Evolutionary conservation across 2,113 vertebrate species (phyloP), one percentile per base, ranked within the genome.

Genomic region (Poeciliopsis occidentalis): DNA sequence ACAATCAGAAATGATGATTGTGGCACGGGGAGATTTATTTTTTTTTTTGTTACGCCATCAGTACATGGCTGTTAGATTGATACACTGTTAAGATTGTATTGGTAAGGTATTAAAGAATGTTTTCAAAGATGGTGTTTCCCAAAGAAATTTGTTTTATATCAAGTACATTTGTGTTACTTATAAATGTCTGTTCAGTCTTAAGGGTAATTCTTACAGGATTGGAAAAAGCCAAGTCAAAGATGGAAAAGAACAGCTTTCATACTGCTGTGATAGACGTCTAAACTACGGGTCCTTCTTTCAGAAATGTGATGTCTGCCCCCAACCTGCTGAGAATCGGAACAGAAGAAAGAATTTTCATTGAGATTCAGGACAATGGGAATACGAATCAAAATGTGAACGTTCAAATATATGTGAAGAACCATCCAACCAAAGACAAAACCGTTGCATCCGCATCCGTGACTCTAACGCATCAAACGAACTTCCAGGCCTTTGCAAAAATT

Each of bases 291-390:
- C 2, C 10, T 60, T 60, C 72, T 32, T 63, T 6, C 80, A 94
- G 92, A 4, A 31, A 60, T 4, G 66, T 91, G 37, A 65, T 94
- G 80, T 78, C 89, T 15, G 87, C 92, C 26, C 92, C 92, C 1
- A 94, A 91, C 64, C n/a, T 94, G 32, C 67, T 94, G 76, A 71
- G 87, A 5, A 72, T 92, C 19, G 89, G 88, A 63, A 76, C 64
- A 47, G 13, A 66, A 13, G 92, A 93, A 83, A 91, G 82, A 0
- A 75, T 93, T n/a, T 91, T 93, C 78, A 80, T 94, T 71, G 92
- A 94, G 69, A 84, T 80, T 31, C 93, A 93, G 73, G 91, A 93
- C 60, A 82, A 83, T 19, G 6, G 0, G 1, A 2, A 13, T 17
- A 32, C 65, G 0, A 0, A 0, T 2, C 8, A 2, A 34, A 4